Conservation (phyloP, 1,140 invertebrate species). For the Oncopeltus fasciatus region DNA sequence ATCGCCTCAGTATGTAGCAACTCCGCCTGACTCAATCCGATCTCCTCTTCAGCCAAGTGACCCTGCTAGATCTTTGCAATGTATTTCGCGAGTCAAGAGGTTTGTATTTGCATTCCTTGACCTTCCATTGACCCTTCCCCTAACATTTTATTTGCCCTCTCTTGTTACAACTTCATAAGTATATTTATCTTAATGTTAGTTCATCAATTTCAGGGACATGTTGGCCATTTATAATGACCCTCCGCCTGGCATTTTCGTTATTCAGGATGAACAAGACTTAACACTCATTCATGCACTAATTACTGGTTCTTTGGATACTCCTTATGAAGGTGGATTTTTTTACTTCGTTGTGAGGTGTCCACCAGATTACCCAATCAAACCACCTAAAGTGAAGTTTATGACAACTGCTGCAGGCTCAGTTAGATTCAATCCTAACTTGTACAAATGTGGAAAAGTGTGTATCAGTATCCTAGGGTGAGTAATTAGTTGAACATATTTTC, state of each 20-base stretch:
- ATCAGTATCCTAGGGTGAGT: constrained; percentile 45
- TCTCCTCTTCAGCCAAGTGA: background rate
- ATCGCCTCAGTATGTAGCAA: background rate
- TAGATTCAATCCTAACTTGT: constrained; percentile 47
- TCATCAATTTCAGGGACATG: constrained; percentile 37
- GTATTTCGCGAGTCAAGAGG: constrained; percentile 7
- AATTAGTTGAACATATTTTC: too few species aligned
- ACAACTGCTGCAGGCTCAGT: constrained; percentile 44
- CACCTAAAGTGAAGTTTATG: constrained; percentile 44
- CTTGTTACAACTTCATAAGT: too few species aligned
- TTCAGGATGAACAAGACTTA: constrained; percentile 40
- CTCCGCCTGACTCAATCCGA: background rate
- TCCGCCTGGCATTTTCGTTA: constrained; percentile 40
- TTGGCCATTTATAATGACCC: constrained; percentile 40
- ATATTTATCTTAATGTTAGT: too few species aligned
- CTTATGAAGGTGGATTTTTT: constrained; percentile 50
- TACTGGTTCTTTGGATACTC: constrained; percentile 46
- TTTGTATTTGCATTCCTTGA: background rate
- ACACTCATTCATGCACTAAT: constrained; percentile 44
- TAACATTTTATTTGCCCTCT: too few species aligned
- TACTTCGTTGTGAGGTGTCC: constrained; percentile 42
- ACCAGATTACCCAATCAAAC: constrained; percentile 38
- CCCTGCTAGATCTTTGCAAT: background rate
- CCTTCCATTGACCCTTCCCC: too few species aligned
- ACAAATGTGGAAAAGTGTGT: constrained; percentile 48